Conservation (phyloP, 2,797 vertebrate genomes). For the Nyctalus aviator region DNA sequence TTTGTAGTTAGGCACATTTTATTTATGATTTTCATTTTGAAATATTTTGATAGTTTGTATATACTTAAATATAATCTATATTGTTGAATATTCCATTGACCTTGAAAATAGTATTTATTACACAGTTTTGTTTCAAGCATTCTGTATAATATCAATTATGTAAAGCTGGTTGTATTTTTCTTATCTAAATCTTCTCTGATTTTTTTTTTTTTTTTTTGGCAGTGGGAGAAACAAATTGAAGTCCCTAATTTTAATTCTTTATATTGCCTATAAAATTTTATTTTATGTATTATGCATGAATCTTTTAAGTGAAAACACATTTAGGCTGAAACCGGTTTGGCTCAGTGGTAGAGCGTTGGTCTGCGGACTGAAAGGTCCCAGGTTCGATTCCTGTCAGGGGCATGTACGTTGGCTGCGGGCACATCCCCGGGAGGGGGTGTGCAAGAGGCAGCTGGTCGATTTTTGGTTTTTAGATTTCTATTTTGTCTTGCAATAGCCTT, state of each 20-base stretch:
- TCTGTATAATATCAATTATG: background rate
- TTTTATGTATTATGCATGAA: background rate
- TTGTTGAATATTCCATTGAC: background rate
- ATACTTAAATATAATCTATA: background rate
- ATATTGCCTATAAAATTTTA: background rate
- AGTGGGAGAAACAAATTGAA: background rate
- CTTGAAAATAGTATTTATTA: background rate
- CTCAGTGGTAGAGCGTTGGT: too few relatives aligned
- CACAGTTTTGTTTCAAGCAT: background rate
- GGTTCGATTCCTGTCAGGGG: too few relatives aligned
- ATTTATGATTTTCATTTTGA: background rate
- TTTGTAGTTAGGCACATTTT: background rate
- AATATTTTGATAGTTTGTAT: background rate
- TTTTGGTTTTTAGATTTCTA: background rate
- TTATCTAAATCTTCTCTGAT: background rate
- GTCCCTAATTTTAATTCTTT: background rate
- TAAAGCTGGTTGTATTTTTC: background rate
- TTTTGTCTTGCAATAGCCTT: background rate
- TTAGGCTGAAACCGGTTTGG: too few relatives aligned
- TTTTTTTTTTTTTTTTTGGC: background rate
- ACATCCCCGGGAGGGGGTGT: too few relatives aligned
- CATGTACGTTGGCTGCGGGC: too few relatives aligned
- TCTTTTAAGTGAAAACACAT: background rate
- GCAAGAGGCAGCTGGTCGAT: too few relatives aligned
- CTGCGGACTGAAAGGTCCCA: too few relatives aligned